Evolutionary conservation across 2,797 vertebrate species (phyloP), one percentile per base, ranked within the genome.

Genomic region (Loris lydekkerianus): DNA sequence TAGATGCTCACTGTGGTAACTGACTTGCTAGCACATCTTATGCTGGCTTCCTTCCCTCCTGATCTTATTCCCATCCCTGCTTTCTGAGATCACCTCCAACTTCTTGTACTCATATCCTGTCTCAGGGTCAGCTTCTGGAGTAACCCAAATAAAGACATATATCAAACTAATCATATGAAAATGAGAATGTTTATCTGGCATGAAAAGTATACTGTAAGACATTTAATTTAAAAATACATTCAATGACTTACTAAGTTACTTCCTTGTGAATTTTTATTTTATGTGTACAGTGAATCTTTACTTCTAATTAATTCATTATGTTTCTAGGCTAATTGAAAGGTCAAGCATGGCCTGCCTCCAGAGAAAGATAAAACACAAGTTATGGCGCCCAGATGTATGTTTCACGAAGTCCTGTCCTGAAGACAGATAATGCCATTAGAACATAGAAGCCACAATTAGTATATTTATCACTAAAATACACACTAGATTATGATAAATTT

Each of bases 261-360:
- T 98, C 95, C 97, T 93, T 97, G 97, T 97, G 69, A 96, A 96
- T 97, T 98, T 98, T 98, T 97, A 97, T 98, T 98, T 98, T 98
- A 98, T 98, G 96, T 98, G 97, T 97, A 98, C 96, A 98, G 94
- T 89, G 91, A 97, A 98, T 97, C 97, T 98, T 98, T 98, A 98
- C 98, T 97, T 97, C 82, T 94, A 98, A 97, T 97, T 98, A 97
- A 98, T 98, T 98, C 98, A 98, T 98, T 98, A 98, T 98, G 98
- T 97, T 97, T 97, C 98, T 97, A 96, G 97, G 97, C 98, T 98
- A 98, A 96, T 86, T 56, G 96, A 97, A 93, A 92, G 98, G 98
- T 98, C 98, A 98, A 98, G 98, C 97, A 95, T 96, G 95, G 96
- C 97, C 98, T 97, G 97, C 97, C 96, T 98, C 98, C 96, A 95